Evolutionary conservation across 2,797 vertebrate species (phyloP), one percentile per base, ranked within the genome.

Genomic region (Rhinophrynus dorsalis): DNA sequence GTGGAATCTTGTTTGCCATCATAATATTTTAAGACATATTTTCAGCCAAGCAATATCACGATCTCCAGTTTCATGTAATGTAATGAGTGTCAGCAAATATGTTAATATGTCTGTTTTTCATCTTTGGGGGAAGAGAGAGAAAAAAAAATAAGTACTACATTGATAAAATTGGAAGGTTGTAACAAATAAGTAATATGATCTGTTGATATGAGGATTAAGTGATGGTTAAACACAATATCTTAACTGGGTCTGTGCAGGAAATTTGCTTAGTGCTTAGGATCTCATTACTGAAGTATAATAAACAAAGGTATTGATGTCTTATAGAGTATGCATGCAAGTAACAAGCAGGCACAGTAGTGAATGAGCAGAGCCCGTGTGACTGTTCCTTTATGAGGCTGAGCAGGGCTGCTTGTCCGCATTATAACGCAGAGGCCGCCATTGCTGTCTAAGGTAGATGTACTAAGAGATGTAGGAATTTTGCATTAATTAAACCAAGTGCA

Each of bases 181-280:
- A 72, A 45, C 68, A 65, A 59, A 73, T 52, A 48, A 59, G 62
- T 73, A 47, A 73, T 24, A 15, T 21, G 55, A 73, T 59, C 55
- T 73, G 69, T 59, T 65, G 54, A 59, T 73, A 59, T 59, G 69
- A 65, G 55, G 69, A 73, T 66, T 73, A 58, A 59, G 35, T 66
- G 69, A 66, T 73, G 47, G 69, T 47, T 72, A 65, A 72, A 72
- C 55, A 73, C 61, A 58, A 60, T 66, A 65, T 58, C 24, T 50
- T 57, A 42, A 66, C 59, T 58, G 44, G 52, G 61, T 11, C 32
- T 58, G 42, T 38, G 18, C 61, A 66, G 62, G 69, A 73, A 73
- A 73, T 73, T 58, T 73, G 44, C 54, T 56, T 66, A 58, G 54
- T 51, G 62, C 55, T 54, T 57, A 66, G 69, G 61, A 59, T 72